Base-by-base conservation (phyloP, 2,888 invertebrate genomes). In the Geophilus truncorum region DNA sequence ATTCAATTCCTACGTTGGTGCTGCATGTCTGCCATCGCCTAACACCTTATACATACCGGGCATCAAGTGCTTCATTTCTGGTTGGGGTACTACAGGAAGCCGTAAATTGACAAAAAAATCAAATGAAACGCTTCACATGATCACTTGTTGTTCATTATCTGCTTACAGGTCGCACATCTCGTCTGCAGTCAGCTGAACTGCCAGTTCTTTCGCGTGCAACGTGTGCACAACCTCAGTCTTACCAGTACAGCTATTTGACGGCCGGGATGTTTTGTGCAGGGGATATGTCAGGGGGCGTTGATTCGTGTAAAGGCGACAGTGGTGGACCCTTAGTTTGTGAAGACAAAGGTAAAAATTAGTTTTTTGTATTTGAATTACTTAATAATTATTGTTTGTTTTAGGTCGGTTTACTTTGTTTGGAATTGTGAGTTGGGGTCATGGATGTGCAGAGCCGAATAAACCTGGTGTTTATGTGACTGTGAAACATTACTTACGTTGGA, bases 201-300 rank as follows among this genome's bases (percentile, higher is more conserved):
- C 93, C 93, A 0, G 87, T 94, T 62, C 88, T 93, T 78, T 88
- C 91, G 7, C 87, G 90, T 51, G 87, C 89, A n/a, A 88, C 90
- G 3, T 94, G 94, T 85, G 89, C 89, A 78, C 90, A 91, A 83
- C 88, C 89, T 12, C 89, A 91, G 84, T 90, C 93, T 78, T 93
- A 94, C 84, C 93, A 92, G 0, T 86, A 88, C 77, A 84, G 85
- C 3, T 88, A 90, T 7, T 89, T 93, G 82, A 91, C 91, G 0
- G 88, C 90, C 4, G 92, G 93, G 15, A 94, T 94, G 92, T 89
- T 94, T 83, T 94, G 94, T 87, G 94, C 94, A 25, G 94, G 94
- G 1, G 91, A 90, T 84, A 87, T 93, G 81, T 90, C 91, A 83
- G 94, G 93, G 81, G 92, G 93, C 36, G 89, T 91, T 0, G 94